phyloP scores from a whole-genome alignment of 2,888 invertebrate genomes.

The Drosophila greeni region DNA sequence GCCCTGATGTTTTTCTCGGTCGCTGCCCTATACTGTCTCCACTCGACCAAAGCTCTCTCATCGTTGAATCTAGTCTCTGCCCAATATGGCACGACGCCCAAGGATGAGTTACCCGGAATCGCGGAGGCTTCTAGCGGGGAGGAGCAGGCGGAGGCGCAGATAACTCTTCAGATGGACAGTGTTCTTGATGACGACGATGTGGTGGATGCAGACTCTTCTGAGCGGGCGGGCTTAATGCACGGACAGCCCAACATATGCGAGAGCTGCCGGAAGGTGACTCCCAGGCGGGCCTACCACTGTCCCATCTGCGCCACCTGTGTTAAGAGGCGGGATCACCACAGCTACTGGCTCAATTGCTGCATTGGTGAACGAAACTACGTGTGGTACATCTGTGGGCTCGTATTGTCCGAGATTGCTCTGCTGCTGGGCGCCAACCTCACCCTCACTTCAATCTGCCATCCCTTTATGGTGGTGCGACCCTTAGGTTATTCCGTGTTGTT shows the following conservation, averaged over 20 bases:
- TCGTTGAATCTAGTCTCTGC: constrained; percentile 75
- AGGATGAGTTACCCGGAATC: constrained; percentile 75
- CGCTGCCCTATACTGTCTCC: constrained; percentile 68
- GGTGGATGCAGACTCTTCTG: constrained; percentile 41
- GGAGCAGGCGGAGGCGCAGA: constrained; percentile 71
- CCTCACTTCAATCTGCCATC: constrained; percentile 91
- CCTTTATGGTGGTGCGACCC: constrained; percentile 80
- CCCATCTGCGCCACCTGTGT: constrained; percentile 90
- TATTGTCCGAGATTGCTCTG: constrained; percentile 84
- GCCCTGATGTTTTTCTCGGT: constrained; percentile 78
- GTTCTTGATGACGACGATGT: constrained; percentile 59
- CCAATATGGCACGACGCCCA: constrained; percentile 66
- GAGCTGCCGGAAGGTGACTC: constrained; percentile 82
- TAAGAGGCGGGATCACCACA: constrained; percentile 87
- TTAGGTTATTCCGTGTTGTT: constrained; percentile 81
- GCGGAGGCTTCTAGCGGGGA: constrained; percentile 75
- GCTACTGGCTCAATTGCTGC: constrained; percentile 92
- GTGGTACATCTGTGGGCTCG: constrained; percentile 85
- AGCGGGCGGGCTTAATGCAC: constrained; percentile 66
- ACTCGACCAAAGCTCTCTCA: constrained; percentile 68
- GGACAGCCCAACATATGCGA: constrained; percentile 80
- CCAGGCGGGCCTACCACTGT: constrained; percentile 88
- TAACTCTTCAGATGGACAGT: constrained; percentile 65
- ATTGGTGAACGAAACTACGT: constrained; percentile 88
- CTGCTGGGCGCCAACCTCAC: constrained; percentile 89